Base-by-base conservation (phyloP, 2,797 vertebrate genomes). In the Coracias cyanogaster region DNA sequence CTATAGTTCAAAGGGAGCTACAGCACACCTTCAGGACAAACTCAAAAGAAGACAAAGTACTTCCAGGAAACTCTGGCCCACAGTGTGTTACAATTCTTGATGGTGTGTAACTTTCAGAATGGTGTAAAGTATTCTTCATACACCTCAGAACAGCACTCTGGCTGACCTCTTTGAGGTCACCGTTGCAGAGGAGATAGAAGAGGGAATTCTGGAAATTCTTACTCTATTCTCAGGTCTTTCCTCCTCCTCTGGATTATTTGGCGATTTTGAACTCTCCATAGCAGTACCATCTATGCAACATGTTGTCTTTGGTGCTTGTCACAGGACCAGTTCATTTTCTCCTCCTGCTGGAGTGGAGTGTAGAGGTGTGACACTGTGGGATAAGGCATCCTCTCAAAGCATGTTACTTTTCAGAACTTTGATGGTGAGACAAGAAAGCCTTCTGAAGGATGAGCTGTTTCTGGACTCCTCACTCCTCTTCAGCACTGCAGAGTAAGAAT, bases 21-120 rank as follows among this genome's bases (percentile, higher is more conserved):
- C 31, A 37, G 28, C 0, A 0, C 14, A 48, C 17, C 41, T 64
- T 82, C 3, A 1, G 35, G 39, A 15, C 41, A n/a, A 72, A n/a
- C 6, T 72, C 29, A 51, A 43, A 66, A 15, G 19, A 60, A 62
- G 45, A 45, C 10, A 29, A 58, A 57, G 11, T 31, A 35, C 61
- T 79, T 82, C 10, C 25, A 70, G 46, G 55, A 70, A 90, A 43
- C 11, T 58, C 54, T 61, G 26, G 20, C 24, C 49, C 12, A 3
- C 10, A 20, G 21, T 22, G 22, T n/a, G 21, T 73, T 54, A 45
- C 6, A 43, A 12, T 49, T 73, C 15, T 43, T 57, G 41, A 84
- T 52, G 7, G 6, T 55, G 8, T 7, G 55, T 84, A 60, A 46
- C 46, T 80, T 41, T 54, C 22, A 60, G 45, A 81, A 33, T 7